These are phyloP conservation scores for Hyperoplus lanceolatus DNA, from an alignment of 2,797 vertebrate genomes.

Conservation along the genomic window DNA sequence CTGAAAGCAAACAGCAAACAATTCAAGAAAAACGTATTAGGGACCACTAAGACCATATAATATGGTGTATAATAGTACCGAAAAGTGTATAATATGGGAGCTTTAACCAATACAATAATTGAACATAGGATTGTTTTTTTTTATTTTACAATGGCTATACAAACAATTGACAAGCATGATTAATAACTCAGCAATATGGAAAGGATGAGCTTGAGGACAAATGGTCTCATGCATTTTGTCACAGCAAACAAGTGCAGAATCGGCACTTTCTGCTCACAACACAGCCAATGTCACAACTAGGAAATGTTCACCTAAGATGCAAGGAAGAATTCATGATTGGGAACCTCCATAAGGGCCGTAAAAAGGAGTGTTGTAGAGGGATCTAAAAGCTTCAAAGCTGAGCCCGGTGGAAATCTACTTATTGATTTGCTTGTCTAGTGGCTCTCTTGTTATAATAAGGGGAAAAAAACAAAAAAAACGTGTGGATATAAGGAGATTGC, in stretches of 20 bases:
- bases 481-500: conserved; percentile 82
- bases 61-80: too few species aligned
- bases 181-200: too few species aligned
- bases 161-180: too few species aligned
- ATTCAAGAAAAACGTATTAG: too few species aligned
- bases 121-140: too few species aligned
- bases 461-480: conserved; percentile 70
- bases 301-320: conserved; percentile 48
- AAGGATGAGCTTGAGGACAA: too few species aligned
- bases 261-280: conserved; percentile 10
- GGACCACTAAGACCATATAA: too few species aligned
- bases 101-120: too few species aligned
- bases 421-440: conserved; percentile 83
- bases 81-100: too few species aligned
- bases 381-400: conserved; percentile 60
- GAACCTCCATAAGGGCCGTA: conserved; percentile 49
- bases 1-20: too few species aligned
- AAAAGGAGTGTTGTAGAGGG: conserved; percentile 53
- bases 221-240: too few species aligned
- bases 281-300: conserved; percentile 12
- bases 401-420: conserved; percentile 72
- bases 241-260: conserved; percentile 28
- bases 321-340: conserved; percentile 50
- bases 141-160: too few species aligned
- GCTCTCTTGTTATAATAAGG: conserved; percentile 82